Conservation (phyloP, 2,113 vertebrate genomes). For the Pomatostomus ruficeps region DNA sequence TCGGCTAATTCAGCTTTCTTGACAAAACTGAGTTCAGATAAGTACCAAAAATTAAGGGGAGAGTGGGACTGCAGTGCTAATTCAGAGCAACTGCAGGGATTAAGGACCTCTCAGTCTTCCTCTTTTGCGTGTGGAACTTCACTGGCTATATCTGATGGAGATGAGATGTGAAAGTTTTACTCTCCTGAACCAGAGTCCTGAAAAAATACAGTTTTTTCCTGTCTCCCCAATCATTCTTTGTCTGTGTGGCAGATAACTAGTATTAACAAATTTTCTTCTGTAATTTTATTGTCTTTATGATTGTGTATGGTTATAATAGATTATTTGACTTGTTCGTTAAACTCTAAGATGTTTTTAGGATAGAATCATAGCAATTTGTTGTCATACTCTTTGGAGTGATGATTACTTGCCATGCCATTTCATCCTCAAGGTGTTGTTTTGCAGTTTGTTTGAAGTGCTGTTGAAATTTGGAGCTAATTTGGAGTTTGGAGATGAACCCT, state of each 20-base stretch:
- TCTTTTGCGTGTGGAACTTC: neutral
- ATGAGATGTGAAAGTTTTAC: neutral
- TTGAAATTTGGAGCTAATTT: neutral
- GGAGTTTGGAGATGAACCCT: neutral
- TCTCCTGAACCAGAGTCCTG: neutral
- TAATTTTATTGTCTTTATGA: neutral
- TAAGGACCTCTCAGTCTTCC: neutral
- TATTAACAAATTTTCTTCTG: neutral
- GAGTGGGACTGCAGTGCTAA: neutral
- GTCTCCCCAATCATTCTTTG: rapidly evolving
- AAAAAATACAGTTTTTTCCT: neutral
- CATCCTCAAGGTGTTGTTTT: neutral
- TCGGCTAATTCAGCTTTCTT: neutral
- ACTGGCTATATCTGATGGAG: rapidly evolving
- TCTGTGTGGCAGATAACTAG: neutral
- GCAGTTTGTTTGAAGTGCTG: neutral
- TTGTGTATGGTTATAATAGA: neutral
- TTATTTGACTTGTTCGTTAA: neutral
- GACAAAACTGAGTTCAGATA: neutral
- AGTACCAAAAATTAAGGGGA: neutral
- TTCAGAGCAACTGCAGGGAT: neutral
- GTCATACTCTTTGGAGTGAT: neutral
- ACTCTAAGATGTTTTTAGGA: neutral
- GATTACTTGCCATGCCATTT: neutral
- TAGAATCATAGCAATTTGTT: neutral